Base-by-base conservation (phyloP, 2,888 invertebrate genomes). In the Dascillus cervinus region DNA sequence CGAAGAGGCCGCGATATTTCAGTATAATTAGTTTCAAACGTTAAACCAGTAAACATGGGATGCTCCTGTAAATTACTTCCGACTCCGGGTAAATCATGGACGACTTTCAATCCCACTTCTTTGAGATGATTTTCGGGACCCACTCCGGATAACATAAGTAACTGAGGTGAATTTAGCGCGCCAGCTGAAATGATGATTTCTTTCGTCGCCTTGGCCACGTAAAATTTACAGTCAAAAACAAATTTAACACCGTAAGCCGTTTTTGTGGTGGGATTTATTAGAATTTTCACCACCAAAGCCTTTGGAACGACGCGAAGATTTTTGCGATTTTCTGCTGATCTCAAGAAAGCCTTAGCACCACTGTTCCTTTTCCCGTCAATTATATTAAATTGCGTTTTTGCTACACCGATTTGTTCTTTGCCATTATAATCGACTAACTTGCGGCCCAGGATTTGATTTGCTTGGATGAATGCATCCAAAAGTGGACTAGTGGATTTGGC, bases 131-230 rank as follows among this genome's bases (percentile, higher is more conserved):
- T 59, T 38, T 56, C 65, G 1, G 79, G 79, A 0, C 80, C 80
- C 8, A 81, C 59, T 3, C 79, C 79, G 1, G 76, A 76, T 2
- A 79, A 59, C 75, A 78, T 76, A n/a, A 79, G 49, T 5, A 89
- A 56, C 58, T 90, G 86, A 0, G 89, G 83, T 1, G 85, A 79
- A 60, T 83, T 84, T 41, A 90, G 77, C 0, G 86, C 76, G 1
- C 88, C 77, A 22, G 85, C 85, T 5, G 80, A 75, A 9, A 89
- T 61, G 28, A 90, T 73, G 1, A 89, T 73, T 61, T 85, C 88
- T 41, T 78, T 82, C 3, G 67, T 70, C 2, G 83, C 84, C 4
- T 62, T 56, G 1, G 69, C 69, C 4, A 55, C 46, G 35, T 63
- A 75, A 43, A 66, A 68, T 50, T 54, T 64, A 10, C 70, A 71